phyloP scores from a whole-genome alignment of 2,888 invertebrate genomes.

The Alsophila aescularia region DNA sequence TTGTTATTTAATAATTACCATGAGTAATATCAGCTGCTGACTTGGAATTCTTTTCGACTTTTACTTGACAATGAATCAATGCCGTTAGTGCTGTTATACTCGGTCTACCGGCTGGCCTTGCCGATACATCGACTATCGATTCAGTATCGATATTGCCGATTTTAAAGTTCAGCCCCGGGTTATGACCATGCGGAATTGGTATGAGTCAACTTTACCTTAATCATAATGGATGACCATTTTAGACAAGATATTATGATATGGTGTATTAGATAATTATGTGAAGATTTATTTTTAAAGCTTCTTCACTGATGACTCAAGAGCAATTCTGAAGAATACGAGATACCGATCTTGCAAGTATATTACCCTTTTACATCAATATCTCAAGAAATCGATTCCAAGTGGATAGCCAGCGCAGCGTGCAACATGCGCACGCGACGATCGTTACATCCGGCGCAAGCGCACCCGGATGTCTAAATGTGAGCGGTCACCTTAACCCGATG shows the following conservation, averaged over 20 bases:
- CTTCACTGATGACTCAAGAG: background rate
- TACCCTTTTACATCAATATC: background rate
- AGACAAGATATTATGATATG: conserved; percentile 1
- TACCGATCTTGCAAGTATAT: too few relatives aligned
- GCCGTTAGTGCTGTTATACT: conserved; percentile 12
- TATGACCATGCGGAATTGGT: background rate
- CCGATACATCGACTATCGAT: conserved; percentile 18
- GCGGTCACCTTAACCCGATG: conserved; percentile 34
- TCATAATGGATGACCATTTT: conserved; percentile 1
- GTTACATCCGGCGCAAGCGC: conserved; percentile 64
- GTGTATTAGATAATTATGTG: background rate
- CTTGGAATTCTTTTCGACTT: conserved; percentile 45
- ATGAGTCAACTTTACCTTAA: conserved; percentile 7
- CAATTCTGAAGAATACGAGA: too few relatives aligned
- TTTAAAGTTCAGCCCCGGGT: background rate
- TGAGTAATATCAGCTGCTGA: background rate
- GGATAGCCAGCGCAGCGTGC: conserved; percentile 15
- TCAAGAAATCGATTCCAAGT: conserved; percentile 8
- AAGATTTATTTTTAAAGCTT: background rate
- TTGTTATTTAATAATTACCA: background rate
- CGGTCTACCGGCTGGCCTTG: conserved; percentile 51
- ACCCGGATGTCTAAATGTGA: conserved; percentile 52
- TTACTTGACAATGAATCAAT: conserved; percentile 69
- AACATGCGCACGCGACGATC: conserved; percentile 56
- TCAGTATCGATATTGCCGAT: conserved; percentile 7